A percentile compares a stretch with the other conserved stretches of the same genome.
Conservation (phyloP, 2,797 vertebrate species). For the Rallus crepitans region DNA sequence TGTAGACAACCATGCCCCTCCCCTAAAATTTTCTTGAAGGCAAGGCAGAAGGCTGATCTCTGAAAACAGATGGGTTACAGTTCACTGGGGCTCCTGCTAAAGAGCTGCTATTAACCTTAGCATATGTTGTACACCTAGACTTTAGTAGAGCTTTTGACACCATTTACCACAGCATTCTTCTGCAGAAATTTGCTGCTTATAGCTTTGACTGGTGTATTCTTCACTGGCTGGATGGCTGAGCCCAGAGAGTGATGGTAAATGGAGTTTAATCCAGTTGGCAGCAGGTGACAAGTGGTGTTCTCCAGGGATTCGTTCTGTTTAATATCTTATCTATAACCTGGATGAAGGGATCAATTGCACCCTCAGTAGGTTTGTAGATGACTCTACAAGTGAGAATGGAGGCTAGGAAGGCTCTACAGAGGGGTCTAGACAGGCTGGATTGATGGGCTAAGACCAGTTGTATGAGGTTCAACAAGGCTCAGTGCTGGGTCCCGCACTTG, state of each 20-base stretch:
- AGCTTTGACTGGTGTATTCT: neutral
- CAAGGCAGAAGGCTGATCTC: neutral
- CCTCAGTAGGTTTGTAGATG: neutral
- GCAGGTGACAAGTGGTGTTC: fast-evolving
- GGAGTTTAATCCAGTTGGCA: neutral
- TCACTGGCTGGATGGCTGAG: fast-evolving
- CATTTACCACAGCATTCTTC: neutral
- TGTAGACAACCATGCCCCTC: neutral
- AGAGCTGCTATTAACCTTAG: neutral
- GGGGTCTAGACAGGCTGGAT: neutral
- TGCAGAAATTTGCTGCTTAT: neutral
- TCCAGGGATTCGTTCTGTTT: neutral
- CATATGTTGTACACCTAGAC: neutral
- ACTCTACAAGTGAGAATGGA: too few relatives aligned
- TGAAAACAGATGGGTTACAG: neutral
- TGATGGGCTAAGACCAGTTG: fast-evolving
- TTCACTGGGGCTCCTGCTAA: neutral
- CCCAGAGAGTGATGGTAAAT: neutral
- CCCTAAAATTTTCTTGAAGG: neutral
- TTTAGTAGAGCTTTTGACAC: neutral
- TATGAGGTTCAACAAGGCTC: neutral
- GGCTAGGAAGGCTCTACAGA: neutral
- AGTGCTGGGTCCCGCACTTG: neutral
- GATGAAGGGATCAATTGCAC: neutral
- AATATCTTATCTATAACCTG: neutral